A percentile compares a stretch with the other conserved stretches of the same genome.
phyloP scores from a whole-genome alignment of 2,888 invertebrate genomes.

The Meandrusa payeni region DNA sequence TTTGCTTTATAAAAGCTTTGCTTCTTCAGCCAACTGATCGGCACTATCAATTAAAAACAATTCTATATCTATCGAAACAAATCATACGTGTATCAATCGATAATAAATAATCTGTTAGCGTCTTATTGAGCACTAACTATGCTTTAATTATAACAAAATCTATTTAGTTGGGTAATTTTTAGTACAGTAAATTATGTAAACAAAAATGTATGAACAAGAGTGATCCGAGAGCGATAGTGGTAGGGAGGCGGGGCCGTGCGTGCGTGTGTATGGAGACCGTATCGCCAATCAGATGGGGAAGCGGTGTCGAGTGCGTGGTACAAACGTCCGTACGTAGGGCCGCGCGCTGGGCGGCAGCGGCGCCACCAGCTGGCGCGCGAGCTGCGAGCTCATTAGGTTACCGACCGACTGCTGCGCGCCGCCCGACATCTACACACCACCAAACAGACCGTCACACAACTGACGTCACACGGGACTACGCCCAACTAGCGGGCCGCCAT shows the following conservation, averaged over 20 bases:
- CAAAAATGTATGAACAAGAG: background rate
- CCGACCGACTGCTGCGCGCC: constrained; percentile 53
- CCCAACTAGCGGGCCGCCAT: too few relatives aligned
- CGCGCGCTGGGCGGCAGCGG: constrained; percentile 76
- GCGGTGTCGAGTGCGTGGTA: constrained; percentile 80
- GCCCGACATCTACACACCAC: constrained; percentile 64
- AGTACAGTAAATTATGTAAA: too few relatives aligned
- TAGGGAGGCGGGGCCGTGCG: constrained; percentile 25
- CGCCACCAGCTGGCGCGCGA: constrained; percentile 82
- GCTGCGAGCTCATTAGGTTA: constrained; percentile 81
- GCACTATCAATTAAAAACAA: too few relatives aligned
- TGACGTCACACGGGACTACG: constrained; percentile 6
- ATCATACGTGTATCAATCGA: too few relatives aligned
- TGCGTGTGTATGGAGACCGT: constrained; percentile 51
- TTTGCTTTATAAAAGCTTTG: too few relatives aligned
- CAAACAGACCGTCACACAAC: constrained; percentile 19
- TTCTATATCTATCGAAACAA: too few relatives aligned
- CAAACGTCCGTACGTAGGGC: constrained; percentile 79
- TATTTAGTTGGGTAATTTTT: too few relatives aligned
- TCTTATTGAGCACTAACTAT: too few relatives aligned
- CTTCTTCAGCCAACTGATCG: too few relatives aligned
- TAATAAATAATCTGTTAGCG: too few relatives aligned
- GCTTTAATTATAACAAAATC: too few relatives aligned
- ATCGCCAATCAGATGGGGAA: constrained; percentile 69
- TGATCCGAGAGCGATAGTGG: constrained; percentile 9